Conservation (phyloP, 2,113 vertebrate species). For the Ammodytes dubius region DNA sequence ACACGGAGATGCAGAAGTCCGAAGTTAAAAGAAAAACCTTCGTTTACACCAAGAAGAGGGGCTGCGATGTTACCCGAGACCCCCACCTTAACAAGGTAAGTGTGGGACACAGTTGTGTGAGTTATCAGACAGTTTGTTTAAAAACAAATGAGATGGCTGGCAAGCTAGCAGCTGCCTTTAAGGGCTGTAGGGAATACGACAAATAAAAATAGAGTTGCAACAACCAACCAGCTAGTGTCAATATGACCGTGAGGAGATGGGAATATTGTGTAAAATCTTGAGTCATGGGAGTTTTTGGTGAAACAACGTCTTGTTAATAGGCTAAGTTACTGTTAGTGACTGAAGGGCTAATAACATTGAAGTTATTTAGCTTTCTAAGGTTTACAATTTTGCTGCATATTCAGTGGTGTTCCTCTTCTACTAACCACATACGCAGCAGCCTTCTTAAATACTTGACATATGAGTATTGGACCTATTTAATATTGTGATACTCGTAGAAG, state of each 20-base stretch:
- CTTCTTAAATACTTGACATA: neutral
- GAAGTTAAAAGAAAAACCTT: constrained; percentile 68
- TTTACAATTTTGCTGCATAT: too few relatives aligned
- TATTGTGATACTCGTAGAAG: neutral
- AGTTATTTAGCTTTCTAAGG: neutral
- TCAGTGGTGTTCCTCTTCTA: neutral
- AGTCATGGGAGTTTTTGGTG: fast-evolving
- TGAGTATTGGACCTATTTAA: neutral
- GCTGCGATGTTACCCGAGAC: constrained; percentile 89
- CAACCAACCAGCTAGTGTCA: neutral
- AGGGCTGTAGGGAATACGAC: neutral
- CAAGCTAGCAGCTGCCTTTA: constrained; percentile 62
- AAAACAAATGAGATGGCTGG: neutral
- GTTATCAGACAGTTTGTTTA: constrained; percentile 29
- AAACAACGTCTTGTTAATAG: neutral
- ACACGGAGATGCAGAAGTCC: constrained; percentile 81
- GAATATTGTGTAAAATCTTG: neutral
- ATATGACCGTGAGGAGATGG: neutral
- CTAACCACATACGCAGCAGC: neutral
- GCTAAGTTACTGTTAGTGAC: neutral
- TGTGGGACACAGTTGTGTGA: neutral
- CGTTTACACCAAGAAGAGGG: constrained; percentile 87
- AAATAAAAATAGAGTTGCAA: neutral
- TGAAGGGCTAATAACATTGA: neutral
- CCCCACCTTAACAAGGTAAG: constrained; percentile 92